Evolutionary conservation across 2,888 invertebrate species (phyloP).

Genomic region (Drosophila rellima): DNA sequence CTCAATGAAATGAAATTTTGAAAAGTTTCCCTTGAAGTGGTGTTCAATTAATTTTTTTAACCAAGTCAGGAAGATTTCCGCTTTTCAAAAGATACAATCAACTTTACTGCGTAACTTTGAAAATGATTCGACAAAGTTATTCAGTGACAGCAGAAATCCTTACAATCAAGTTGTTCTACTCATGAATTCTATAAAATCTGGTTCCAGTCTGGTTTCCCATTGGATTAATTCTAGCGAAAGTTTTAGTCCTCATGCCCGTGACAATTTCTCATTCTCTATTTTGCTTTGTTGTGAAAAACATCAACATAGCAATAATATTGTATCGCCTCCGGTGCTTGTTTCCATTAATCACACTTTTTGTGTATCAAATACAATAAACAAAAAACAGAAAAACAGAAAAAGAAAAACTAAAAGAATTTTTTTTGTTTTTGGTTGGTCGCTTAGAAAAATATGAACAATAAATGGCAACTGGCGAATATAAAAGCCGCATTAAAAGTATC

Average conservation of each 20-base stretch:
- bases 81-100: no score
- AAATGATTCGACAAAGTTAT: neutral
- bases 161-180: neutral
- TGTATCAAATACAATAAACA: constrained; percentile 38
- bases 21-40: no score
- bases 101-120: no score
- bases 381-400: neutral
- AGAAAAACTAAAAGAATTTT: constrained; percentile 43
- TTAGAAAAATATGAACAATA: constrained; percentile 47
- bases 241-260: neutral
- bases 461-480: constrained; percentile 57
- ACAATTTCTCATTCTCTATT: neutral
- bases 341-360: constrained; percentile 60
- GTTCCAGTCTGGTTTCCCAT: neutral
- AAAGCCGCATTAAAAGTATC: constrained; percentile 61
- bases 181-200: neutral
- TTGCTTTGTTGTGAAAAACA: constrained; percentile 1
- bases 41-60: no score
- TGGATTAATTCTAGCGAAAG: neutral
- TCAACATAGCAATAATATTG: constrained; percentile 39
- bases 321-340: constrained; percentile 30
- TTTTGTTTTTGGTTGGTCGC: constrained; percentile 36
- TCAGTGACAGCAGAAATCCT: neutral
- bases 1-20: no score
- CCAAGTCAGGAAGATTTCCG: no score